Evolutionary conservation across 2,888 invertebrate genomes (phyloP), one percentile per base, ranked within the genome.

Genomic region (Graphium colonna): DNA sequence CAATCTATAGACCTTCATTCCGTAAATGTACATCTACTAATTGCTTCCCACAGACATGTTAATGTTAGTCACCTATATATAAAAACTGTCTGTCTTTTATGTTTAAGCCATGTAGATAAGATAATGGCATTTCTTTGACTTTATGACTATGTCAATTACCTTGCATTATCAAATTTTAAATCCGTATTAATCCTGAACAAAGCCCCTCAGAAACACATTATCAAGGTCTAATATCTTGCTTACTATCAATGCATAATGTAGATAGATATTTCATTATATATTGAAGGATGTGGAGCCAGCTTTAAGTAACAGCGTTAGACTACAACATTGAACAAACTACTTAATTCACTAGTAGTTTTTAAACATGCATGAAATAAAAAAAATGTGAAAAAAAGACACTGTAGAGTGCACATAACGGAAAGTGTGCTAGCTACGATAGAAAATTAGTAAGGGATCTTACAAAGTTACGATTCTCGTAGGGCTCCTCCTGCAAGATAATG

Each of bases 391-490:
- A 60, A 43, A 53, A 49, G 49, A 54, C 49, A 44, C 40, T 53
- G 48, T 51, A 55, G 56, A 55, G 65, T 71, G 63, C 61, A 65
- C 61, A 50, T 51, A 64, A 60, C 55, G 59, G 51, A 64, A 61
- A 64, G 41, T 58, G 69, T 73, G 71, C 75, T 72, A 75, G 68
- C 74, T 72, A 76, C 73, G 51, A 56, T 62, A 64, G 67, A 68
- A 60, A 61, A 48, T 31, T n/a, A n/a, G 57, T 63, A 60, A 56
- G 64, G 59, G 60, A 64, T 75, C 86, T 87, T 86, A 87, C 86
- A 73, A 82, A 75, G 71, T 74, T 75, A 64, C 67, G 71, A 73
- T 72, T 79, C 75, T 79, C 72, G 72, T 75, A 73, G 65, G 78
- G 65, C 51, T 86, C 84, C 70, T 84, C 86, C 73, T 77, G 78